Conservation (phyloP, 2,797 vertebrate genomes). For the Brachyrhaphis roseni region DNA sequence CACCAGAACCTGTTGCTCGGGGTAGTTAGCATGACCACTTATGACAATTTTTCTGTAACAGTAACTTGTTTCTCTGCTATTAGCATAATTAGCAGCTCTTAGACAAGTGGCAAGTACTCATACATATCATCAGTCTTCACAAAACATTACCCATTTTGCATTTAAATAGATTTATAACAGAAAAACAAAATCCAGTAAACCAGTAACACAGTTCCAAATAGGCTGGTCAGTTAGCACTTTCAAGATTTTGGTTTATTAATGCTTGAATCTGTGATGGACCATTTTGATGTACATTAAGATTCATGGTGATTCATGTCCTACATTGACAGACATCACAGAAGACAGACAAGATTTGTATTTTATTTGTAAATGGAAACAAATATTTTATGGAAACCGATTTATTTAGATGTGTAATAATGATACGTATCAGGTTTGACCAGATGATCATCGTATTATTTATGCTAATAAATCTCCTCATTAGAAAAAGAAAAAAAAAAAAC, state of each 20-base stretch:
- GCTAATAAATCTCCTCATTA: not conserved
- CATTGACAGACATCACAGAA: not conserved
- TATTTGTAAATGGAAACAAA: not conserved
- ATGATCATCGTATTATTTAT: not conserved
- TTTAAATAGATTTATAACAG: not conserved
- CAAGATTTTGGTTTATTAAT: not conserved
- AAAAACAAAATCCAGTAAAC: not conserved
- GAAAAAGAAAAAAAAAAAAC: not conserved
- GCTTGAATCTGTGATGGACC: not conserved
- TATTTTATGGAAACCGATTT: not conserved
- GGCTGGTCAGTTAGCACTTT: not conserved
- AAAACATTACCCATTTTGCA: not conserved
- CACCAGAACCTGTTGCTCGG: too few species aligned
- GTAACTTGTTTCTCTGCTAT: too few species aligned
- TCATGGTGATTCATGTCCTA: not conserved
- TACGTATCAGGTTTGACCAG: not conserved
- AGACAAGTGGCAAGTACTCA: too few species aligned
- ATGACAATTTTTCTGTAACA: too few species aligned
- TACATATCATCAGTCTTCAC: not conserved
- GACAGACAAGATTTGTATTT: not conserved
- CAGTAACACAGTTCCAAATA: not conserved
- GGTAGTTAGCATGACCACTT: too few species aligned
- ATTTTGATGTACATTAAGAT: not conserved
- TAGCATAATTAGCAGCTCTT: too few species aligned
- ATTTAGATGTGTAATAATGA: not conserved